phyloP scores from a whole-genome alignment of 2,113 vertebrate genomes.

The Hippocampus guttulatus region DNA sequence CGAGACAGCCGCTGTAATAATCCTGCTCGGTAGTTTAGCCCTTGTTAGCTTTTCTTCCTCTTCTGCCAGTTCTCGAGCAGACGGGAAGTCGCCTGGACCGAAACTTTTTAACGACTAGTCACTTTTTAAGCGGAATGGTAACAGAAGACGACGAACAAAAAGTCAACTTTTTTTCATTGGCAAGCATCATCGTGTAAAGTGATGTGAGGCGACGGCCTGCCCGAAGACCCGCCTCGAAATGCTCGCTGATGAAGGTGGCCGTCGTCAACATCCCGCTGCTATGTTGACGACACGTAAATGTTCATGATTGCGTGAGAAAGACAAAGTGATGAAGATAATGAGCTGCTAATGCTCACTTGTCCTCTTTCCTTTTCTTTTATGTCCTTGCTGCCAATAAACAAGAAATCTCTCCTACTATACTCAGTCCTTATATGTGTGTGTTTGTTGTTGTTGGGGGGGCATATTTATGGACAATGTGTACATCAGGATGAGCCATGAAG shows the following conservation, averaged over 20 bases:
- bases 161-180: not conserved
- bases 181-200: not conserved
- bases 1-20: not conserved
- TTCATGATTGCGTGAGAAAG: not conserved
- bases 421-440: not conserved
- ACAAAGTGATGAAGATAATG: not conserved
- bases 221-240: not conserved
- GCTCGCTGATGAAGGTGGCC: not conserved
- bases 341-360: not conserved
- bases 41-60: not conserved
- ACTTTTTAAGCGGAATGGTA: not conserved
- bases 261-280: not conserved
- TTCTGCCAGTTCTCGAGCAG: not conserved
- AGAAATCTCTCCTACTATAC: not conserved
- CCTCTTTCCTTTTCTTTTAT: not conserved
- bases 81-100: too few relatives aligned
- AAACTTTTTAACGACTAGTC: not conserved
- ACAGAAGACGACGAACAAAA: not conserved
- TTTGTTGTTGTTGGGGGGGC: too few relatives aligned
- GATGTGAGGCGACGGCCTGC: not conserved
- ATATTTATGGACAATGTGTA: too few relatives aligned
- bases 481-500: too few relatives aligned
- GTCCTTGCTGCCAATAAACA: slow-evolving; percentile 8
- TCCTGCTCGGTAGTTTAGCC: not conserved
- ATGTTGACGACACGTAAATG: not conserved